These are phyloP conservation scores for Gadus macrocephalus DNA, from an alignment of 2,113 vertebrate genomes.

Conservation along the genomic window DNA sequence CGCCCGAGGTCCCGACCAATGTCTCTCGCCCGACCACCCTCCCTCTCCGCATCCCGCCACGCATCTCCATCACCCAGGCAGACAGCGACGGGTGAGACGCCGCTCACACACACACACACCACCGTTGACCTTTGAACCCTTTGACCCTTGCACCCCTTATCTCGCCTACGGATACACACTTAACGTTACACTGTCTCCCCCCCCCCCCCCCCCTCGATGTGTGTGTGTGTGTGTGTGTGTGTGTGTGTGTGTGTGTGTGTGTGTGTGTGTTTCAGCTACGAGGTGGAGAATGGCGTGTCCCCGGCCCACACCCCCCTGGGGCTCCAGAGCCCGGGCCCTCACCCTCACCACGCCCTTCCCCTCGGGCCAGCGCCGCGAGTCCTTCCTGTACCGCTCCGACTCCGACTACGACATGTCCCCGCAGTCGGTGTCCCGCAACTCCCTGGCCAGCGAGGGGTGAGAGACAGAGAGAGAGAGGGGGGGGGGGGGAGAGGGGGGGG, in stretches of 20 bases:
- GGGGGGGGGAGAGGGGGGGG: too few species aligned
- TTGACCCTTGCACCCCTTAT: neutral
- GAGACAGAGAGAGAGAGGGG: too few species aligned
- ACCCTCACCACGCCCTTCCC: conserved; percentile 73
- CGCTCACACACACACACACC: neutral
- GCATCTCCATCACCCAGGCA: conserved; percentile 78
- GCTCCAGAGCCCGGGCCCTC: conserved; percentile 74
- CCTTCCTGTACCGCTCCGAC: conserved; percentile 91
- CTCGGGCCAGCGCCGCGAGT: conserved; percentile 82
- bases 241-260: fast-evolving
- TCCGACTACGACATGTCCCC: conserved; percentile 88
- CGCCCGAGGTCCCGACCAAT: conserved; percentile 66
- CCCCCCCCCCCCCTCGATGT: too few species aligned
- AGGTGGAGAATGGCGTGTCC: conserved; percentile 83
- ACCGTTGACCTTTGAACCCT: neutral
- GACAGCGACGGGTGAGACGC: conserved; percentile 72
- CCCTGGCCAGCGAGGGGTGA: conserved; percentile 85
- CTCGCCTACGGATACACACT: too few species aligned
- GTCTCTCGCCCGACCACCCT: conserved; percentile 75
- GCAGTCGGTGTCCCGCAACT: conserved; percentile 84
- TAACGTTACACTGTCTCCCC: neutral
- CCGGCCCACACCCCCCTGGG: conserved; percentile 69
- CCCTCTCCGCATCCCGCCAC: conserved; percentile 74
- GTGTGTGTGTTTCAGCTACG: conserved; percentile 66
- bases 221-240: too few species aligned